Conservation (phyloP, 2,797 vertebrate genomes). For the Leptatherina wallacei region DNA sequence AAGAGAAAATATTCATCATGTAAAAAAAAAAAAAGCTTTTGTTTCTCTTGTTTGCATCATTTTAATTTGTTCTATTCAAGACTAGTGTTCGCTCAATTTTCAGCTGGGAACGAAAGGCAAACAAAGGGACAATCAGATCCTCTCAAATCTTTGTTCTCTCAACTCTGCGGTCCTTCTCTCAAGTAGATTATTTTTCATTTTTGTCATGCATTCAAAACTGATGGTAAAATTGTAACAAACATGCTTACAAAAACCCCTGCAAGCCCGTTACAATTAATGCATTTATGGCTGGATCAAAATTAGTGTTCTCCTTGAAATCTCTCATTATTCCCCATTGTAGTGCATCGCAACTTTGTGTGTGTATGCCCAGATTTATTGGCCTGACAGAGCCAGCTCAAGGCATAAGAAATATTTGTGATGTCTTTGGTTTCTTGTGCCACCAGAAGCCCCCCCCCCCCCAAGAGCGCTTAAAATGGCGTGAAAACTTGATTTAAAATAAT, state of each 20-base stretch:
- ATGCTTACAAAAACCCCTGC: not conserved
- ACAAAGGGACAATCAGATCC: slow-evolving; percentile 37
- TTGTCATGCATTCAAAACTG: slow-evolving; percentile 19
- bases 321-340: not conserved
- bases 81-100: slow-evolving; percentile 34
- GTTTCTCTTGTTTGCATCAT: slow-evolving; percentile 62
- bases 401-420: not conserved
- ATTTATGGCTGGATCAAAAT: slow-evolving; percentile 43
- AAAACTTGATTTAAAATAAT: not conserved
- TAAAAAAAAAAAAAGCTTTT: slow-evolving; percentile 27
- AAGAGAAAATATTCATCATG: slow-evolving; percentile 53
- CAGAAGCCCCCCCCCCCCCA: not conserved
- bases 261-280: slow-evolving; percentile 31
- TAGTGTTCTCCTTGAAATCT: slow-evolving; percentile 41
- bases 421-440: not conserved
- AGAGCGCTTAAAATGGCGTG: not conserved
- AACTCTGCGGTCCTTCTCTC: slow-evolving; percentile 13
- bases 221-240: slow-evolving; percentile 13
- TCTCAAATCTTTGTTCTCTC: slow-evolving; percentile 47
- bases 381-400: not conserved
- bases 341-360: not conserved
- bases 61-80: slow-evolving; percentile 50
- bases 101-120: slow-evolving; percentile 41
- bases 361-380: not conserved
- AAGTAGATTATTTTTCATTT: slow-evolving; percentile 29